Conservation (phyloP, 2,113 vertebrate genomes). For the Kryptolebias marmoratus region DNA sequence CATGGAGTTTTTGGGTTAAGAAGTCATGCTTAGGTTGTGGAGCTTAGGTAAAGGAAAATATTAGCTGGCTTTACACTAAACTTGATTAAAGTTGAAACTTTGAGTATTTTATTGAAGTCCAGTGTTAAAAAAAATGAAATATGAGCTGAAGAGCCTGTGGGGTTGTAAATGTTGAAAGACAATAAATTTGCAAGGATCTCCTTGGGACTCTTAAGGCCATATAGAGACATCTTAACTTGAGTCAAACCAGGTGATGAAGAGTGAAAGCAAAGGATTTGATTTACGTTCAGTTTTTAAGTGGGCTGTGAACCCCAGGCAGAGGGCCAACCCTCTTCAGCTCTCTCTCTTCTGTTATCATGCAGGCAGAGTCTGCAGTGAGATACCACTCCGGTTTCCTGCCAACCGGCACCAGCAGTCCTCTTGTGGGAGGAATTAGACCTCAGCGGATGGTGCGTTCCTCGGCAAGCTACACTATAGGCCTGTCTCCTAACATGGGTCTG, state of each 20-base stretch:
- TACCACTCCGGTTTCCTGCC: slow-evolving; percentile 79
- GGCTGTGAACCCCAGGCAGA: slow-evolving; percentile 50
- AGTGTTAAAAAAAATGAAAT: slow-evolving; percentile 59
- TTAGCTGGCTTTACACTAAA: slow-evolving; percentile 29
- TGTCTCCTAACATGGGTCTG: slow-evolving; percentile 81
- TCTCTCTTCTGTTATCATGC: slow-evolving; percentile 44
- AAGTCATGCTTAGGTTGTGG: slow-evolving; percentile 23
- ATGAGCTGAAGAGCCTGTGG: slow-evolving; percentile 41
- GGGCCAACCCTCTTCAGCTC: slow-evolving; percentile 50
- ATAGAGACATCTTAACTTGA: slow-evolving; percentile 30
- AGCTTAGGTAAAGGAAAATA: neutral
- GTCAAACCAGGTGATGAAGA: slow-evolving; percentile 45
- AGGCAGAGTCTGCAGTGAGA: slow-evolving; percentile 78
- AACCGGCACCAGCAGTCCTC: slow-evolving; percentile 81
- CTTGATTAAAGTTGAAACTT: slow-evolving; percentile 48
- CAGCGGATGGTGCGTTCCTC: slow-evolving; percentile 80
- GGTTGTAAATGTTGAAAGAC: slow-evolving; percentile 54
- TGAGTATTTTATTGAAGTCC: slow-evolving; percentile 39
- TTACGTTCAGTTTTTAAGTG: slow-evolving; percentile 59
- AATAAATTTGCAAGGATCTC: slow-evolving; percentile 53
- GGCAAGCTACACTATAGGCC: slow-evolving; percentile 82
- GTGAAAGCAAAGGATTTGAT: slow-evolving; percentile 47
- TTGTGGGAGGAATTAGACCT: slow-evolving; percentile 72
- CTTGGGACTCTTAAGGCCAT: slow-evolving; percentile 17
- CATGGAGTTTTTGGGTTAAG: slow-evolving; percentile 13